Percentiles rank a stretch among this genome's conserved stretches.
These are phyloP conservation scores for Frankliniella fusca DNA, from an alignment of 2,888 invertebrate genomes.

Conservation along the genomic window DNA sequence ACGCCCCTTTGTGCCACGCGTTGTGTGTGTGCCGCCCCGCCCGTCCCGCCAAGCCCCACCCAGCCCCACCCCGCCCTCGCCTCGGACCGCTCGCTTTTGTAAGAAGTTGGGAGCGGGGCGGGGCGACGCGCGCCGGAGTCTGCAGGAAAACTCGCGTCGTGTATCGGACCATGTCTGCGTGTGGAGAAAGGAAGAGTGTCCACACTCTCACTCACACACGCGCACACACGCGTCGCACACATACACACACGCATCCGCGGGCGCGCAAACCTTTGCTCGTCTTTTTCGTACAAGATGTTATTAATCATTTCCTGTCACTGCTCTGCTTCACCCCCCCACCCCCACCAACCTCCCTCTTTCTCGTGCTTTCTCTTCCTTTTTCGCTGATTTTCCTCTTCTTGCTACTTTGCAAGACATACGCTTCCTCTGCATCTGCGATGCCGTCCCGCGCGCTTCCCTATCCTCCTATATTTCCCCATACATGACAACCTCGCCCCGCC, in stretches of 20 bases:
- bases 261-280: neutral
- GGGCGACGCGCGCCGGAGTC: no score
- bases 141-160: no score
- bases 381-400: neutral
- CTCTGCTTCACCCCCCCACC: neutral
- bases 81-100: no score
- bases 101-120: no score
- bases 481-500: neutral
- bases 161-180: no score
- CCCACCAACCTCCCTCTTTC: neutral
- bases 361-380: neutral
- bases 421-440: neutral
- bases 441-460: neutral
- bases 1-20: no score
- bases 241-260: neutral
- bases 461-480: neutral
- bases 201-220: no score
- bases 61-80: no score
- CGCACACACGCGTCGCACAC: no score
- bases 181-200: no score
- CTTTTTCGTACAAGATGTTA: neutral
- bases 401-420: neutral
- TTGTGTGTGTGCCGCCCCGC: no score
- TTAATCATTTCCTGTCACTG: conserved; percentile 5
- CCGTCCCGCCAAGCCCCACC: no score